phyloP scores from a whole-genome alignment of 2,888 invertebrate genomes.

The Nomada ruficornis region DNA sequence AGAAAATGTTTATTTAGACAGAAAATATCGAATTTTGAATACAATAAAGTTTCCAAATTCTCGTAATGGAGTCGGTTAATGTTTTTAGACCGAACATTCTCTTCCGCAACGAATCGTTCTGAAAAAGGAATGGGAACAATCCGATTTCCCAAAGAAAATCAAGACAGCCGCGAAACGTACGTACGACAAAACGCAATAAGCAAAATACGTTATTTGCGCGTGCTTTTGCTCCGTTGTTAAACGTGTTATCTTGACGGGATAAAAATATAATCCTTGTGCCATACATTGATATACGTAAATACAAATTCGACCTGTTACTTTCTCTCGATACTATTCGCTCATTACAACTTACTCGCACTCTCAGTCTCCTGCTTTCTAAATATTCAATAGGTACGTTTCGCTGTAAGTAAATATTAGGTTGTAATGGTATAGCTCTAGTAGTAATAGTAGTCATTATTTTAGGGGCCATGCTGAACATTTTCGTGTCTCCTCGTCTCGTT shows the following conservation, averaged over 20 bases:
- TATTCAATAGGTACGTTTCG: conserved; percentile 29
- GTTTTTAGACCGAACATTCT: conserved; percentile 43
- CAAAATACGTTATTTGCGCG: not conserved
- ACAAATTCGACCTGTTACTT: conserved; percentile 59
- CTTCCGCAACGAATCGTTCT: not conserved
- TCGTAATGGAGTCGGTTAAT: conserved; percentile 32
- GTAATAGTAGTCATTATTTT: conserved; percentile 29
- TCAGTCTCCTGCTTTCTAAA: conserved; percentile 66
- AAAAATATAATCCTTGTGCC: conserved; percentile 73
- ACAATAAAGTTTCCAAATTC: conserved; percentile 52
- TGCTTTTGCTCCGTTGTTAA: conserved; percentile 11
- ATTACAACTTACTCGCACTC: conserved; percentile 55
- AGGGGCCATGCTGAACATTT: conserved; percentile 27
- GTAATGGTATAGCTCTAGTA: conserved; percentile 44
- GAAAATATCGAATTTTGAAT: conserved; percentile 58
- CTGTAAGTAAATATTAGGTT: conserved; percentile 54
- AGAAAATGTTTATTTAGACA: conserved; percentile 58
- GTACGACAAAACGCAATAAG: not conserved
- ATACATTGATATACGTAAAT: conserved; percentile 66
- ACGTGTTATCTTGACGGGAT: conserved; percentile 29
- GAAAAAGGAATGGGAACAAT: conserved; percentile 9
- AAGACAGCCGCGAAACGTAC: conserved; percentile 2
- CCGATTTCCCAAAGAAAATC: not conserved
- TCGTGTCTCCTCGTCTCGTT: not conserved
- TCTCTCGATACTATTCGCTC: conserved; percentile 43